Evolutionary conservation across 1,140 invertebrate species (phyloP).

Genomic region (Diabrotica undecimpunctata): DNA sequence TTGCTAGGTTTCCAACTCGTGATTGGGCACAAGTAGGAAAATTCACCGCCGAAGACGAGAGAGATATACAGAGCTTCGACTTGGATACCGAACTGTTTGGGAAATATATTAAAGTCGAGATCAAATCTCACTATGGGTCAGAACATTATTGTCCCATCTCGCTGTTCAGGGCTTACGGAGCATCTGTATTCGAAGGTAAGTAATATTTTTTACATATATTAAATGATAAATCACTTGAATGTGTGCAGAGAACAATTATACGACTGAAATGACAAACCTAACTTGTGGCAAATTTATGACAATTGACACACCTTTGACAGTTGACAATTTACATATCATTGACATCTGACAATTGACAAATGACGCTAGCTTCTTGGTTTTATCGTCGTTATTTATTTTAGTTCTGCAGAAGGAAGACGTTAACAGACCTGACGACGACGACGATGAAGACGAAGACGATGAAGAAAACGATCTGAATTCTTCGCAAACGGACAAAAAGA

Average conservation of each 20-base stretch:
- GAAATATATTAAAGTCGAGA: conserved; percentile 90
- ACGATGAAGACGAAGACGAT: conserved; percentile 62
- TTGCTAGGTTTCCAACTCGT: conserved; percentile 53
- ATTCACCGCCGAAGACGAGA: conserved; percentile 82
- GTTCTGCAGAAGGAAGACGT: conserved; percentile 77
- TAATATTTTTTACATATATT: neutral
- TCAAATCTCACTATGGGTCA: conserved; percentile 88
- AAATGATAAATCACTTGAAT: too few species aligned
- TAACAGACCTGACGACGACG: conserved; percentile 49
- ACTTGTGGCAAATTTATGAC: too few species aligned
- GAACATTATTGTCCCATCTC: conserved; percentile 98
- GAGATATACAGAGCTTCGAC: conserved; percentile 84
- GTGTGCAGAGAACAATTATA: too few species aligned
- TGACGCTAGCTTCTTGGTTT: too few species aligned
- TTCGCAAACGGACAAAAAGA: conserved; percentile 45
- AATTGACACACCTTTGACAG: too few species aligned
- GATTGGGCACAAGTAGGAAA: conserved; percentile 89
- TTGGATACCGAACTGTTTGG: conserved; percentile 78
- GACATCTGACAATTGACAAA: too few species aligned
- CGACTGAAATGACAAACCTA: too few species aligned
- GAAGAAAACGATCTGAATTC: conserved; percentile 47
- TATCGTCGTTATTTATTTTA: neutral
- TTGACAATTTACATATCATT: too few species aligned
- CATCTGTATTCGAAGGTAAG: conserved; percentile 74
- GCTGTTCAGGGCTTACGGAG: conserved; percentile 86